phyloP scores from a whole-genome alignment of 2,797 vertebrate species.

The Thripadectes ignobilis region DNA sequence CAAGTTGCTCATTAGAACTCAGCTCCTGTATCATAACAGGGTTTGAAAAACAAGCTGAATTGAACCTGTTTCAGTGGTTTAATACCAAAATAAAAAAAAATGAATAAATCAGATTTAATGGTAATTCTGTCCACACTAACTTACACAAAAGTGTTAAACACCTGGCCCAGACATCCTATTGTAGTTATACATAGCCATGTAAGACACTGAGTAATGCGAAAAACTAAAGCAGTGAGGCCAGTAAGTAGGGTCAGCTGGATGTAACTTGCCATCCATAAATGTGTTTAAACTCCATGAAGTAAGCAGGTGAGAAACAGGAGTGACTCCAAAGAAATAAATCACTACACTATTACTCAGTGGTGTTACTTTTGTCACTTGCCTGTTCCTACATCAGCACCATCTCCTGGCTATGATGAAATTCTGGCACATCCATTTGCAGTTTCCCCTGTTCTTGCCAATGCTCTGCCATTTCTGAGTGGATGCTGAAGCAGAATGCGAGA shows the following conservation, averaged over 20 bases:
- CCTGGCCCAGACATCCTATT: neutral
- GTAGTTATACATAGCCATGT: neutral
- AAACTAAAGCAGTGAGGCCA: neutral
- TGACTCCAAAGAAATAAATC: neutral
- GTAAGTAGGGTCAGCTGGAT: neutral
- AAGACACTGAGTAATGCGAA: neutral
- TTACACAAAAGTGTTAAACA: neutral
- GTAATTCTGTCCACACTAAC: neutral
- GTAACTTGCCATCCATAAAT: neutral
- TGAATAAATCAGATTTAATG: neutral
- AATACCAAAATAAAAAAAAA: neutral
- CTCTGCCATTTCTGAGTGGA: neutral
- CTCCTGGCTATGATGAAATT: neutral
- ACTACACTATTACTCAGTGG: neutral
- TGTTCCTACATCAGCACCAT: neutral
- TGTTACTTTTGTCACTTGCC: neutral
- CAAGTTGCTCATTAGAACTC: neutral
- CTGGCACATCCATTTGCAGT: neutral
- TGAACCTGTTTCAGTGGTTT: neutral
- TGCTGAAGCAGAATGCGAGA: neutral
- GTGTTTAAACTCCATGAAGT: neutral
- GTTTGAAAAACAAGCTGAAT: neutral
- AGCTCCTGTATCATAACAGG: neutral
- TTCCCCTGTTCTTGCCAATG: neutral
- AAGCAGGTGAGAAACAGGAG: neutral